Base-by-base conservation (phyloP, 2,888 invertebrate genomes). In the Iphiclides podalirius region DNA sequence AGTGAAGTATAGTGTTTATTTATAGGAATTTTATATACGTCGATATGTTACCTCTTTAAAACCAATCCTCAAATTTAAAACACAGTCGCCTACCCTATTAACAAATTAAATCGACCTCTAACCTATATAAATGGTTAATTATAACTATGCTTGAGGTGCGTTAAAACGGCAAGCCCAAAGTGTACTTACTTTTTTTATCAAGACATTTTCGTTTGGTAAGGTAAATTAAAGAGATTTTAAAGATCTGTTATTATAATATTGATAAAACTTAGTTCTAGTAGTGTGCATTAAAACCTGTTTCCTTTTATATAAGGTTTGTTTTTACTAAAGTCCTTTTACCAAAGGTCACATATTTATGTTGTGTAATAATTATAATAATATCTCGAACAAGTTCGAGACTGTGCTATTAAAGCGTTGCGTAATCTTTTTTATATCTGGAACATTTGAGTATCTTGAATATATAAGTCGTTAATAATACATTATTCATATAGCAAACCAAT, bases 391-490 rank as follows among this genome's bases (percentile, higher is more conserved):
- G 41, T 60, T 58, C 33, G 16, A 43, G 34, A 26, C 38, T 20
- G 20, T 17, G 15, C 33, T 43, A 44, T 33, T 12, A 40, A 12
- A 4, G 52, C 51, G 61, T 79, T 79, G 70, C 72, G 59, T 66
- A 77, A 78, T 45, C 60, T 55, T 56, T 57, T 54, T 49, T 50
- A 41, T 36, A 58, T 61, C 58, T 50, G 51, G 58, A 62, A 60
- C 55, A 58, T 63, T 67, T 64, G 55, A 57, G 58, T 60, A 52
- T 69, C 67, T 70, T 74, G 66, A 72, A 75, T 76, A 73, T 68
- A 66, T 63, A 70, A 66, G 63, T 72, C 67, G 66, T 79, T 79
- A 70, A 75, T 68, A 75, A 75, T 65, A 66, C 70, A 76, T 79
- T 78, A 75, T 61, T 57, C 52, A 64, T 55, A 58, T 53, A 60